Evolutionary conservation across 2,888 invertebrate genomes (phyloP), one percentile per base, ranked within the genome.

Genomic region (Exephanes ischioxanthus): DNA sequence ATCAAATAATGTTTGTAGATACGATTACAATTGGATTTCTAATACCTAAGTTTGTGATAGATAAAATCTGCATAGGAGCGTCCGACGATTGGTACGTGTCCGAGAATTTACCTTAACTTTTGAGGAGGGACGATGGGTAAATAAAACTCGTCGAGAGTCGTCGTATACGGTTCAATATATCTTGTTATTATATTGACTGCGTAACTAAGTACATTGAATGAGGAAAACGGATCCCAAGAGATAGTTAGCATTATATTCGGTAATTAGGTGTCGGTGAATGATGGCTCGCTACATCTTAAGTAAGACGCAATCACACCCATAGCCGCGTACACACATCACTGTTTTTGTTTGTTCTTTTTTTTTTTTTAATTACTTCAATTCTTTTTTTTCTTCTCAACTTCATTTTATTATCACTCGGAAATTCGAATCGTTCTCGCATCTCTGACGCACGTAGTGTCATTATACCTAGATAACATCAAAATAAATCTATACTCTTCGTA

Each of bases 401-500:
- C 30, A 63, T 75, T 75, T 45, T 55, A 45, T 72, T 53, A 67
- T 68, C 67, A 78, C 73, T 68, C 79, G 55, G 22, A 78, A 26
- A 63, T 33, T 70, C 53, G 37, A 70, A 66, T 66, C 85, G 51
- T 72, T 83, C 79, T 77, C 84, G 67, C 84, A 85, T 83, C 85
- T 70, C 77, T 58, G 77, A 80, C 79, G 71, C 70, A 75, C 80
- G 91, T 93, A 71, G 53, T 63, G 19, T 85, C 5, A 67, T 80
- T 80, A 93, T 91, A 93, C 90, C 93, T 93, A 94, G 93, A 93
- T 93, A 94, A 94, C 94, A 92, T 93, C 92, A 93, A 93, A 94
- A 94, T 94, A 94, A 94, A 94, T 94, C 93, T 94, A 93, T 94
- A 91, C 84, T 91, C 89, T 90, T 78, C 90, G 88, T 89, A 19